Conservation (phyloP, 2,113 vertebrate species). For the Choloepus hoffmanni region DNA sequence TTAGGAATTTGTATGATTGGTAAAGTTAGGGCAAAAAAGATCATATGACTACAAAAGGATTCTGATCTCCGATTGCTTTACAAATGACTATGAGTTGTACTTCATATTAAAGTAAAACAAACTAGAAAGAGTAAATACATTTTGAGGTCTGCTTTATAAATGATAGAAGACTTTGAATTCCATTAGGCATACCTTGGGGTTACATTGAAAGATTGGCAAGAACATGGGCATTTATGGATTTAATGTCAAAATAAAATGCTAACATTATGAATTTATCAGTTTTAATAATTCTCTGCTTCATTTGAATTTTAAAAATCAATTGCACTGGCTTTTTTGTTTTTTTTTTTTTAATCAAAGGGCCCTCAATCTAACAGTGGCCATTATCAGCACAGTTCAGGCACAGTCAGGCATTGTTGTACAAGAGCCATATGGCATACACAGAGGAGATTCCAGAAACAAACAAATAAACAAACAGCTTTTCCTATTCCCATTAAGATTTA, state of each 20-base stretch:
- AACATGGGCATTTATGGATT: not conserved
- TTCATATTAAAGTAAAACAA: not conserved
- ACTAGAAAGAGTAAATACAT: not conserved
- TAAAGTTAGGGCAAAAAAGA: not conserved
- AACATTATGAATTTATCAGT: not conserved
- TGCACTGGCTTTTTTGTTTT: no score
- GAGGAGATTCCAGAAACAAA: not conserved
- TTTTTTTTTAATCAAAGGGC: not conserved
- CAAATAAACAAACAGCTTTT: not conserved
- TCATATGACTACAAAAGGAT: not conserved
- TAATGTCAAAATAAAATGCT: not conserved
- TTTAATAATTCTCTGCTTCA: not conserved
- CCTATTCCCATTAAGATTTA: not conserved
- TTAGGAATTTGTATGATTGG: not conserved
- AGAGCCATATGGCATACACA: not conserved
- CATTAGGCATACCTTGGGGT: not conserved
- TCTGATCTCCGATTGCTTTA: not conserved
- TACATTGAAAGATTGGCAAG: not conserved
- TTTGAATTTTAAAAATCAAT: not conserved
- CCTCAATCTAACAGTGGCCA: not conserved
- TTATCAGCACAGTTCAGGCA: not conserved
- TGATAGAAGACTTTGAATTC: not conserved
- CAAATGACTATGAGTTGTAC: not conserved
- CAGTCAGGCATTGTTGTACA: rapidly evolving
- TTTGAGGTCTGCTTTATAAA: not conserved